Percentiles rank a stretch among this genome's conserved stretches.
phyloP scores from a whole-genome alignment of 2,797 vertebrate genomes.

The Oryzias sinensis region DNA sequence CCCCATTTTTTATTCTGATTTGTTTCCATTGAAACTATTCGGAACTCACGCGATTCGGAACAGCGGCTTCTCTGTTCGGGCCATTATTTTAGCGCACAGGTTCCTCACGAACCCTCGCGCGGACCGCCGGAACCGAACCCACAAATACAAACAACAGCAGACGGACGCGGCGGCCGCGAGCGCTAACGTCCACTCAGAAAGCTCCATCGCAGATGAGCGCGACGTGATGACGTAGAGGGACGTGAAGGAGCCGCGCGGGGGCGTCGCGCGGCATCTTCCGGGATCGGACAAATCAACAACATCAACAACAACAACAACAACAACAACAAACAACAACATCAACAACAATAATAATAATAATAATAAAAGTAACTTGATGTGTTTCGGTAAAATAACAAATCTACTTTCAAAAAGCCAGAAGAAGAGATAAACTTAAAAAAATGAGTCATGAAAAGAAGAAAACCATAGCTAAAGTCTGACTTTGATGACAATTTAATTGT shows the following conservation, averaged over 20 bases:
- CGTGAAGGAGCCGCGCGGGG: not conserved
- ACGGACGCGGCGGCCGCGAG: conserved; percentile 55
- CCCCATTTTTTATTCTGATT: not conserved
- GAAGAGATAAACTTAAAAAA: no score
- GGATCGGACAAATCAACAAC: not conserved
- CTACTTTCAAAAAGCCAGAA: no score
- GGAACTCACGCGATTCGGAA: conserved; percentile 91
- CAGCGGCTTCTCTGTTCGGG: conserved; percentile 85
- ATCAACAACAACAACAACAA: not conserved
- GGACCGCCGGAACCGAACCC: conserved; percentile 52
- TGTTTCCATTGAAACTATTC: not conserved
- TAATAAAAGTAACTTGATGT: no score
- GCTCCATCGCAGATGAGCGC: conserved; percentile 54
- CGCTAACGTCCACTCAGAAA: conserved; percentile 62
- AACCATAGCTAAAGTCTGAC: no score
- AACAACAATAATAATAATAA: no score
- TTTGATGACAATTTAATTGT: no score
- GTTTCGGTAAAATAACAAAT: no score
- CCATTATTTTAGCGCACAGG: conserved; percentile 76
- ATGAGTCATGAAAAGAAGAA: no score
- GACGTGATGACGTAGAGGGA: conserved; percentile 36
- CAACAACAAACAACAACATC: not conserved
- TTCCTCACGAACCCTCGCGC: conserved; percentile 43
- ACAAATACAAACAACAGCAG: conserved; percentile 60
- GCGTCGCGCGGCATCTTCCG: not conserved